Conservation (phyloP, 2,113 vertebrate genomes). For the Alectura lathami region DNA sequence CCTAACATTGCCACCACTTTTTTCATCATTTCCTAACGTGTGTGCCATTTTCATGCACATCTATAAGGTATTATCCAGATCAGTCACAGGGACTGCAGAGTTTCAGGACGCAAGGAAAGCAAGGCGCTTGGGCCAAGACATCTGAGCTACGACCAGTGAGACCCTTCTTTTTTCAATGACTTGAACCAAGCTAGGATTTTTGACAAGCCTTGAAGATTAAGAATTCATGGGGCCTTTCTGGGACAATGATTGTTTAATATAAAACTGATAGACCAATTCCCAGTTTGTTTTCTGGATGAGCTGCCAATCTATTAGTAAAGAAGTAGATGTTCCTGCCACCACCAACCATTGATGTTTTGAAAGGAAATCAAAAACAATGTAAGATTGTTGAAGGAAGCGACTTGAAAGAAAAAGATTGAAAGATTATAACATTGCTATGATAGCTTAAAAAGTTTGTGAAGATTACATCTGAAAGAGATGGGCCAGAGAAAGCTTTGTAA, state of each 20-base stretch:
- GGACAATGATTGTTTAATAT: not conserved
- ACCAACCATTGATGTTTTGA: not conserved
- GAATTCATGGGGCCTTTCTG: not conserved
- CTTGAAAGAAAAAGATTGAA: not conserved
- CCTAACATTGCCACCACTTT: not conserved
- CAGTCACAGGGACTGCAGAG: not conserved
- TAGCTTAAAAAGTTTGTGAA: not conserved
- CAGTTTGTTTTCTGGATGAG: not conserved
- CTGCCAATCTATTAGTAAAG: not conserved
- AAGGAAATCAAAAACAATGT: conserved; percentile 2
- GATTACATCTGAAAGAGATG: not conserved
- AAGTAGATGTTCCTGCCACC: not conserved
- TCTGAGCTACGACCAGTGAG: not conserved
- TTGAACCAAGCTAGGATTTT: not conserved
- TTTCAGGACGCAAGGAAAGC: not conserved
- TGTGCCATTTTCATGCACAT: not conserved
- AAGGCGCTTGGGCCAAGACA: not conserved
- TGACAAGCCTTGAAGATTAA: not conserved
- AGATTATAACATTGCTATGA: not conserved
- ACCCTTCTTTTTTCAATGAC: not conserved
- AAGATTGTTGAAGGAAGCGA: not conserved
- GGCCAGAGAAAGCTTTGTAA: not conserved
- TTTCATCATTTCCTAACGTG: not conserved
- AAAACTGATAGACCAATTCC: not conserved
- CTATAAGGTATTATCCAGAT: not conserved